Conservation (phyloP, 2,113 vertebrate species). For the Macrotis lagotis region DNA sequence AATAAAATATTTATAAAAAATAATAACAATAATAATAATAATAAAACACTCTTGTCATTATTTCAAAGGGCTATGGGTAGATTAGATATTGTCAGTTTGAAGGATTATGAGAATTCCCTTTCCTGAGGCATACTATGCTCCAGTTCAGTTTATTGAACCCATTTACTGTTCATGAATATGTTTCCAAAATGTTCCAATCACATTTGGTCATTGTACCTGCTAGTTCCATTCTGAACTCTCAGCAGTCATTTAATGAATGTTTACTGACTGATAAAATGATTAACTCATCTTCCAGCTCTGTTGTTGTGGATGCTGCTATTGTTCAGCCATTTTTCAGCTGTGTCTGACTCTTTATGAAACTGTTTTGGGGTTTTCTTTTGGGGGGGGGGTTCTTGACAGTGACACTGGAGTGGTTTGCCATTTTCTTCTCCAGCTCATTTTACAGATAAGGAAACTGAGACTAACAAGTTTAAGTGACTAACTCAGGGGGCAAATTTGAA, state of each 20-base stretch:
- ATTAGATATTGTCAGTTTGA: not conserved
- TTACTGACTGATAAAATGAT: not conserved
- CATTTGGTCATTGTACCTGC: not conserved
- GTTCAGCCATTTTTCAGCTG: not conserved
- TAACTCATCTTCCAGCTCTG: not conserved
- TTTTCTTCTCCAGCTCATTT: not conserved
- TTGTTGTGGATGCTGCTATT: not conserved
- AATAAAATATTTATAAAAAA: too few relatives aligned
- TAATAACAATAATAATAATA: too few relatives aligned
- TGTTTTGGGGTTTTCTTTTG: not conserved
- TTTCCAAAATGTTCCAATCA: not conserved
- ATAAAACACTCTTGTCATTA: not conserved
- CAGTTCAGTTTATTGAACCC: not conserved
- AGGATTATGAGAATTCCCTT: not conserved
- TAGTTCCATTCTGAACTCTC: not conserved
- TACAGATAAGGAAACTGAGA: not conserved
- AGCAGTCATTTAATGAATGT: not conserved
- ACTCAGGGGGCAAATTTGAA: not conserved
- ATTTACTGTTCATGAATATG: not conserved
- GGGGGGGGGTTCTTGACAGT: not conserved
- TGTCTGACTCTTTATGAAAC: not conserved
- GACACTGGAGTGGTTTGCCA: not conserved
- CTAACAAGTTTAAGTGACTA: not conserved
- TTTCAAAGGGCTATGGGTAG: not conserved
- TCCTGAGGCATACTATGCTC: not conserved